These are phyloP conservation scores for Macrobrachium nipponense DNA, from an alignment of 1,140 invertebrate genomes.

Conservation along the genomic window DNA sequence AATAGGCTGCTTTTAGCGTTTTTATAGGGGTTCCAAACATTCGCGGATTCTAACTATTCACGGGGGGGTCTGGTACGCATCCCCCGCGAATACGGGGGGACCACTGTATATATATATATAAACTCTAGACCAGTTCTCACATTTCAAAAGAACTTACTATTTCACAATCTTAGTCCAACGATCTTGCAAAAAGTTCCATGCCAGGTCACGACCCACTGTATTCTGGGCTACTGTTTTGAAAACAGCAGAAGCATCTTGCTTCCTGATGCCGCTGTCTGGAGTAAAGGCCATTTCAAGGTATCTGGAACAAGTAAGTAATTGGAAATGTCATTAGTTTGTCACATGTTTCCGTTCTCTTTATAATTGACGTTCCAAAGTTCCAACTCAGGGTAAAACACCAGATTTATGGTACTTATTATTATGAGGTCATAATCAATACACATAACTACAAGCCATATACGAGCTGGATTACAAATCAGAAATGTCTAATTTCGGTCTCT, in stretches of 20 bases:
- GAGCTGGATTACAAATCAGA: not conserved
- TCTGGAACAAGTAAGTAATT: not conserved
- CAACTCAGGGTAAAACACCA: too few species aligned
- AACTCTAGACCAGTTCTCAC: too few species aligned
- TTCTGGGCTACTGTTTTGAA: constrained; percentile 76
- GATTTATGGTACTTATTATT: too few species aligned
- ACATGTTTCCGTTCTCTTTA: not conserved
- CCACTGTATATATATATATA: too few species aligned
- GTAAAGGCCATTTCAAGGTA: constrained; percentile 52
- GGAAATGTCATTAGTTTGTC: not conserved
- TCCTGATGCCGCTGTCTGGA: constrained; percentile 71
- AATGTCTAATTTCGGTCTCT: not conserved
- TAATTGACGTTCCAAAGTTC: too few species aligned
- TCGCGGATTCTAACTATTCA: too few species aligned
- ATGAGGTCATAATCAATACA: not conserved
- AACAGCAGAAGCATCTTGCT: constrained; percentile 76
- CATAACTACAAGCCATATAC: not conserved
- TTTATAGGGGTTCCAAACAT: too few species aligned
- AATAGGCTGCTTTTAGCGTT: too few species aligned
- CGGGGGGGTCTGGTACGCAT: too few species aligned
- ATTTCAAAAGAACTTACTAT: constrained; percentile 9
- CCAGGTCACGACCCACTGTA: constrained; percentile 71
- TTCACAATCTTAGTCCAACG: not conserved
- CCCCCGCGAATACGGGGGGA: too few species aligned
- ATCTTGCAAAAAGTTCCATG: constrained; percentile 76